These are phyloP conservation scores for Lamprotornis superbus DNA, from an alignment of 2,113 vertebrate genomes.

Conservation along the genomic window DNA sequence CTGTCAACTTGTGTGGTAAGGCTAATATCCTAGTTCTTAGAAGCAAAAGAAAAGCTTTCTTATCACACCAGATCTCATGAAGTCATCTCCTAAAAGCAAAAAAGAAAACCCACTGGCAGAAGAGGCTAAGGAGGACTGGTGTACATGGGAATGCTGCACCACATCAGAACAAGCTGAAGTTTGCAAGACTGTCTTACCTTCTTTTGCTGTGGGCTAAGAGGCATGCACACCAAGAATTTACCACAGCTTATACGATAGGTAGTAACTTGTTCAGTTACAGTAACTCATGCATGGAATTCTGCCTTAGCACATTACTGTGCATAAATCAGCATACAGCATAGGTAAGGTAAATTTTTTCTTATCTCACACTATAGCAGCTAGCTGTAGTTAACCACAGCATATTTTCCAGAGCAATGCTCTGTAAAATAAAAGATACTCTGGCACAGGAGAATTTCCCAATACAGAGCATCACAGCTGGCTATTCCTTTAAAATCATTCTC, in stretches of 20 bases:
- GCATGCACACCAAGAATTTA: neutral
- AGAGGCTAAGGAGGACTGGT: neutral
- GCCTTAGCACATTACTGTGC: neutral
- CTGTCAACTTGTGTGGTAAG: neutral
- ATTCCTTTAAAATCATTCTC: neutral
- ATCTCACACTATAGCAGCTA: neutral
- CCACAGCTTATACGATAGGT: neutral
- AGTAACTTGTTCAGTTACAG: neutral
- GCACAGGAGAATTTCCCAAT: neutral
- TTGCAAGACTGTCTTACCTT: neutral
- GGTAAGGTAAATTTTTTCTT: neutral
- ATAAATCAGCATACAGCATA: neutral
- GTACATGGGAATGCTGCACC: neutral
- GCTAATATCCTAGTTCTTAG: neutral
- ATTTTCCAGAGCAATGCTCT: neutral
- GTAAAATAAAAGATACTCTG: neutral
- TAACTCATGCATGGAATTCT: neutral
- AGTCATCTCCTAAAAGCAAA: neutral
- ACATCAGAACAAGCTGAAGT: neutral
- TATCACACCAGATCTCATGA: neutral
- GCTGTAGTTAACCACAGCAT: rapidly evolving
- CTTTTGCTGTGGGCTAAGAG: neutral
- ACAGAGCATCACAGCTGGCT: neutral
- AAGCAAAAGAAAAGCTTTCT: neutral
- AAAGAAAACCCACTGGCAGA: neutral